phyloP scores from a whole-genome alignment of 2,888 invertebrate species.

The Eristalis tenax region DNA sequence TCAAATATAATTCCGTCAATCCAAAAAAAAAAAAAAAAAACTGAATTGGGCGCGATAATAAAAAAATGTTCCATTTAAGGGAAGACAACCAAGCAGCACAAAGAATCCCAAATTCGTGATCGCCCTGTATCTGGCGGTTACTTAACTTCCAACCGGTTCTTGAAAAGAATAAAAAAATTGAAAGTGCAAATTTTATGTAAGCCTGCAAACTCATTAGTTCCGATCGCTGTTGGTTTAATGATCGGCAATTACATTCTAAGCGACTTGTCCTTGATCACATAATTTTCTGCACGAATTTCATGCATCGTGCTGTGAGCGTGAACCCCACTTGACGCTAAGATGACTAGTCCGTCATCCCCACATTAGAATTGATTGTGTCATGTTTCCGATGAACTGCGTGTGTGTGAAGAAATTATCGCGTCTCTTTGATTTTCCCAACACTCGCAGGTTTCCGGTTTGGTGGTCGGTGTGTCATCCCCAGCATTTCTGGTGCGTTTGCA shows the following conservation, averaged over 20 bases:
- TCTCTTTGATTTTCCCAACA: background rate
- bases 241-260: constrained; percentile 11
- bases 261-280: constrained; percentile 12
- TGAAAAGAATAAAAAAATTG: background rate
- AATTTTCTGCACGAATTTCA: constrained; percentile 37
- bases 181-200: background rate
- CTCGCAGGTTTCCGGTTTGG: background rate
- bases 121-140: background rate
- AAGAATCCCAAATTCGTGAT: background rate
- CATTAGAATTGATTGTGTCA: constrained; percentile 1
- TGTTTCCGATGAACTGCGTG: background rate
- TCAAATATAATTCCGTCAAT: too few species aligned
- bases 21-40: too few species aligned
- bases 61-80: background rate
- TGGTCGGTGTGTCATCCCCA: background rate
- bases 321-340: background rate
- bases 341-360: constrained; percentile 15
- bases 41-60: too few species aligned
- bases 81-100: background rate
- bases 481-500: background rate
- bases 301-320: constrained; percentile 13
- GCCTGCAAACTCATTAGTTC: background rate
- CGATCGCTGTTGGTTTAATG: background rate
- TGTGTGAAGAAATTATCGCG: background rate
- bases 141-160: background rate